Conservation (phyloP, 2,888 invertebrate species). For the Limnephilus rhombicus region DNA sequence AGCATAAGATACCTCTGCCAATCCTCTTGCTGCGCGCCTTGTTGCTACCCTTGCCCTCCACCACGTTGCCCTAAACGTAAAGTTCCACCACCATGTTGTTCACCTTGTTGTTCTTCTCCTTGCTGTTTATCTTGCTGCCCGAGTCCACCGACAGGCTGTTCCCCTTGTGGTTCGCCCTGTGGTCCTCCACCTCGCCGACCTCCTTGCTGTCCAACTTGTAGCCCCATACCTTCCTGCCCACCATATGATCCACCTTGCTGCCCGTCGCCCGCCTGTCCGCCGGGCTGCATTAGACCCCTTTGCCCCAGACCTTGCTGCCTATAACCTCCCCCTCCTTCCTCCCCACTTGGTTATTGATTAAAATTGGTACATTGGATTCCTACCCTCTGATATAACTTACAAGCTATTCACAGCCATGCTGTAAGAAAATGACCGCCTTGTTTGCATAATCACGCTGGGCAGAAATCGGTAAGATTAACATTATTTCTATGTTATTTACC, state of each 20-base stretch:
- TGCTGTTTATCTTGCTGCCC: conserved; percentile 71
- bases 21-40: conserved; percentile 75
- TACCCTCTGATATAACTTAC: no score
- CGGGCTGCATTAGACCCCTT: conserved; percentile 13
- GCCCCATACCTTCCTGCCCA: conserved; percentile 67
- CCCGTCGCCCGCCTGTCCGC: conserved; percentile 14
- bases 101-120: conserved; percentile 76
- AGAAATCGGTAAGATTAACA: conserved; percentile 36
- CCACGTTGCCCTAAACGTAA: not conserved
- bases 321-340: not conserved
- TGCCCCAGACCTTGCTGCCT: conserved; percentile 22
- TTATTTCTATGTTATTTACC: not conserved
- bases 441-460: conserved; percentile 3
- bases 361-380: no score
- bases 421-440: conserved; percentile 5
- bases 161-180: no score
- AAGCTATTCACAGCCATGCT: no score
- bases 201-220: conserved; percentile 64
- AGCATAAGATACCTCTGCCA: conserved; percentile 77
- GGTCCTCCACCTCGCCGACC: conserved; percentile 52
- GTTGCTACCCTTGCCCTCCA: conserved; percentile 73
- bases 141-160: no score
- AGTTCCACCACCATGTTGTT: conserved; percentile 74
- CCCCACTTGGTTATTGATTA: not conserved
- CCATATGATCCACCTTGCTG: conserved; percentile 68